These are phyloP conservation scores for Lynx canadensis DNA, from an alignment of 2,113 vertebrate genomes.

Conservation along the genomic window DNA sequence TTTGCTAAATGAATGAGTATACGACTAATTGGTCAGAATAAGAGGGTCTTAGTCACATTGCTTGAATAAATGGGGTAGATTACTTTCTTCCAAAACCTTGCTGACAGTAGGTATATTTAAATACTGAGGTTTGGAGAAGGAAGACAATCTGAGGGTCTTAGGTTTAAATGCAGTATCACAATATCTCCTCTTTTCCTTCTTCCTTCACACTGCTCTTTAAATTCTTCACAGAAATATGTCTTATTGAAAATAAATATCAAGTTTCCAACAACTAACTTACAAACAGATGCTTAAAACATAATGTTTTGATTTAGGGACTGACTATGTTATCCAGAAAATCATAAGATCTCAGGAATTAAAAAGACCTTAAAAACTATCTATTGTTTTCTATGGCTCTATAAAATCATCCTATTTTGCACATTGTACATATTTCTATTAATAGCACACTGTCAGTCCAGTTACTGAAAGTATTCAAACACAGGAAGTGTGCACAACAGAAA, in stretches of 20 bases:
- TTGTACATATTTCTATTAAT: not conserved
- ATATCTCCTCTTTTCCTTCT: not conserved
- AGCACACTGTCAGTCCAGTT: not conserved
- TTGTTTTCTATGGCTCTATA: conserved; percentile 10
- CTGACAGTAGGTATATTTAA: not conserved
- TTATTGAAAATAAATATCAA: conserved; percentile 5
- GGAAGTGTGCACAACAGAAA: not conserved
- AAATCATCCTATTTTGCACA: not conserved
- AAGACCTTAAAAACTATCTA: not conserved
- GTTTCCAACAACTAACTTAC: not conserved
- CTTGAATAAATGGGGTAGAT: not conserved
- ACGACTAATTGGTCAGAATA: not conserved
- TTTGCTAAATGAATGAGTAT: not conserved
- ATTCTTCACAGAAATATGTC: not conserved
- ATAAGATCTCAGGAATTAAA: conserved; percentile 31
- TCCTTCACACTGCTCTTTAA: not conserved
- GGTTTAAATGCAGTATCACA: not conserved
- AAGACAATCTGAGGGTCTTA: not conserved
- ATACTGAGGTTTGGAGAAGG: not conserved
- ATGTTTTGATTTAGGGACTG: not conserved
- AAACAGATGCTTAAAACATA: conserved; percentile 32
- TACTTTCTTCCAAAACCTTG: not conserved
- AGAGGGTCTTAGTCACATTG: not conserved
- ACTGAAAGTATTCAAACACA: not conserved
- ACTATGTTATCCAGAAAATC: conserved; percentile 36